Evolutionary conservation across 2,113 vertebrate species (phyloP).

Genomic region (Oophaga pumilio): DNA sequence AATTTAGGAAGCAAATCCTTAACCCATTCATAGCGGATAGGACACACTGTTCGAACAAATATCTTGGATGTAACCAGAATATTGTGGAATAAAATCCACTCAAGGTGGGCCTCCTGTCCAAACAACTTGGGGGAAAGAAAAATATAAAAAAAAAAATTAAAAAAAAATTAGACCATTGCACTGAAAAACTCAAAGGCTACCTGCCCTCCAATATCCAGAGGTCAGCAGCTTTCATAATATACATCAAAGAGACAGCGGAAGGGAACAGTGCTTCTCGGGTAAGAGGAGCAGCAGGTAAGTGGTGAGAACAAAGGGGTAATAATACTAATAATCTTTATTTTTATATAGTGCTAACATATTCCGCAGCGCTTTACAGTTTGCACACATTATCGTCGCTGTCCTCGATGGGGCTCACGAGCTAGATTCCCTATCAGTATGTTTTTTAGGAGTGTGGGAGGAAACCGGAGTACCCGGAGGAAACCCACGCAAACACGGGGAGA

Average conservation of each 20-base stretch:
- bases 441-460: too few relatives aligned
- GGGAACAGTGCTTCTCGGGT: neutral
- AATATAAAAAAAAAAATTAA: neutral
- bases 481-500: too few relatives aligned
- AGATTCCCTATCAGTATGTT: too few relatives aligned
- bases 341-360: too few relatives aligned
- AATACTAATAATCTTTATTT: too few relatives aligned
- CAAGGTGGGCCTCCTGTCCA: slow-evolving; percentile 83
- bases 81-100: slow-evolving; percentile 97
- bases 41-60: slow-evolving; percentile 89
- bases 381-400: too few relatives aligned
- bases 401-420: too few relatives aligned
- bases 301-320: too few relatives aligned
- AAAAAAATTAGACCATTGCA: slow-evolving; percentile 15
- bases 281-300: neutral
- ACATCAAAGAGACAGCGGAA: neutral
- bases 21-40: slow-evolving; percentile 93
- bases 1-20: slow-evolving; percentile 91
- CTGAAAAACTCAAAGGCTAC: neutral
- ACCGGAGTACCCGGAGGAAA: too few relatives aligned
- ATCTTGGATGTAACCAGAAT: slow-evolving; percentile 90
- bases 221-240: neutral
- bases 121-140: slow-evolving; percentile 74
- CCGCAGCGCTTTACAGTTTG: too few relatives aligned
- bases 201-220: neutral